phyloP scores from a whole-genome alignment of 1,140 invertebrate species.

The Hycleus phaleratus region DNA sequence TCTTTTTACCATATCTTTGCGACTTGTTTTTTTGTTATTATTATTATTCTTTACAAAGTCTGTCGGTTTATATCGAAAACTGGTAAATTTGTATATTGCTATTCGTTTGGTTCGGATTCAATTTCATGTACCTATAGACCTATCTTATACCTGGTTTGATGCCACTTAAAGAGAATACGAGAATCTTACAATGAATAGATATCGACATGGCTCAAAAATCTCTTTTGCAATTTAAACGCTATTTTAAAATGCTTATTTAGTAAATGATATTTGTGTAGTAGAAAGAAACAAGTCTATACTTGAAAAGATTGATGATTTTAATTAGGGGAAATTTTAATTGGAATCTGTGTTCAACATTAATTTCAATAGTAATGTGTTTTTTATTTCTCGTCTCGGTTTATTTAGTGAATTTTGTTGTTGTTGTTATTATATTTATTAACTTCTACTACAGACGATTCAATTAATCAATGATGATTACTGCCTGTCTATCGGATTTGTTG shows the following conservation, averaged over 20 bases:
- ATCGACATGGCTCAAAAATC: slow-evolving; percentile 8
- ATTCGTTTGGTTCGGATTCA: slow-evolving; percentile 15
- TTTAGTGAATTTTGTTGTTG: too few relatives aligned
- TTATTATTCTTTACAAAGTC: neutral
- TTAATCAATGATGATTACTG: too few relatives aligned
- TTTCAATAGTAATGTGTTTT: slow-evolving; percentile 14
- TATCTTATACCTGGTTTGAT: neutral
- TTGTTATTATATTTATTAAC: too few relatives aligned
- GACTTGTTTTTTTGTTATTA: too few relatives aligned
- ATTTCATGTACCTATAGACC: slow-evolving; percentile 14
- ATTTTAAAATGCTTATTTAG: neutral
- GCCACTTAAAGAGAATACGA: slow-evolving; percentile 14
- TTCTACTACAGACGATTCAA: too few relatives aligned
- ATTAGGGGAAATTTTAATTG: slow-evolving; percentile 16
- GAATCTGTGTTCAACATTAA: slow-evolving; percentile 14
- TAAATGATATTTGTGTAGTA: too few relatives aligned
- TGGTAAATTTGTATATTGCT: slow-evolving; percentile 19
- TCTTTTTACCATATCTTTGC: too few relatives aligned
- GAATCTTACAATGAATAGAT: slow-evolving; percentile 11
- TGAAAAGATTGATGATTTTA: slow-evolving; percentile 16
- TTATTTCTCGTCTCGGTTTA: too few relatives aligned
- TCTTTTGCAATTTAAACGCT: slow-evolving; percentile 4
- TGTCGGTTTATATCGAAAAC: slow-evolving; percentile 19
- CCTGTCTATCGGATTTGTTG: too few relatives aligned
- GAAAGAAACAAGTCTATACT: too few relatives aligned